A percentile compares a stretch with the other conserved stretches of the same genome.
Conservation (phyloP, 2,113 vertebrate species). For the Pitta sordida region DNA sequence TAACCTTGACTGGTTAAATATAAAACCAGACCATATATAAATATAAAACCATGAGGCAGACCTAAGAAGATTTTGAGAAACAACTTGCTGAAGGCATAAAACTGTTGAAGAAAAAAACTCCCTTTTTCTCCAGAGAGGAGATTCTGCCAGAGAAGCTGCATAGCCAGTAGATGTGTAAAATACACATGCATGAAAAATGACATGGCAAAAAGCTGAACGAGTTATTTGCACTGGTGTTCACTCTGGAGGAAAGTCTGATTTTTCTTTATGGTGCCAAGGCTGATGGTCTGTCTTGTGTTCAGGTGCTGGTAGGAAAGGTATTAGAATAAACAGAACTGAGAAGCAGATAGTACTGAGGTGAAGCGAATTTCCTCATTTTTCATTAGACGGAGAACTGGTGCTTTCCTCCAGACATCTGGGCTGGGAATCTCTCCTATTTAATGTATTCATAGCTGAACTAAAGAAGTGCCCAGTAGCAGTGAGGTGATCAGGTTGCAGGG, state of each 20-base stretch:
- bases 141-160: background rate
- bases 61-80: constrained; percentile 38
- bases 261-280: background rate
- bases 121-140: constrained; percentile 5
- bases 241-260: background rate
- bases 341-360: background rate
- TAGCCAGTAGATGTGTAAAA: background rate
- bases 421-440: background rate
- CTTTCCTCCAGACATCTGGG: background rate
- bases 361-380: background rate
- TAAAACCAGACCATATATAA: constrained; percentile 30
- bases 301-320: background rate
- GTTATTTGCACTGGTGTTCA: background rate
- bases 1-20: constrained; percentile 46
- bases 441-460: background rate
- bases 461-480: background rate
- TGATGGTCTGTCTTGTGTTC: background rate
- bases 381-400: background rate
- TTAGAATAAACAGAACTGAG: background rate
- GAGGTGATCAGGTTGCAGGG: background rate
- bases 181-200: background rate
- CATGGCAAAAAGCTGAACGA: background rate
- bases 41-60: constrained; percentile 15
- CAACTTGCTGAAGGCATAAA: background rate
- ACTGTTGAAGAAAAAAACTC: background rate